phyloP scores from a whole-genome alignment of 2,113 vertebrate genomes.

The Cyprinodon brontotheroides region DNA sequence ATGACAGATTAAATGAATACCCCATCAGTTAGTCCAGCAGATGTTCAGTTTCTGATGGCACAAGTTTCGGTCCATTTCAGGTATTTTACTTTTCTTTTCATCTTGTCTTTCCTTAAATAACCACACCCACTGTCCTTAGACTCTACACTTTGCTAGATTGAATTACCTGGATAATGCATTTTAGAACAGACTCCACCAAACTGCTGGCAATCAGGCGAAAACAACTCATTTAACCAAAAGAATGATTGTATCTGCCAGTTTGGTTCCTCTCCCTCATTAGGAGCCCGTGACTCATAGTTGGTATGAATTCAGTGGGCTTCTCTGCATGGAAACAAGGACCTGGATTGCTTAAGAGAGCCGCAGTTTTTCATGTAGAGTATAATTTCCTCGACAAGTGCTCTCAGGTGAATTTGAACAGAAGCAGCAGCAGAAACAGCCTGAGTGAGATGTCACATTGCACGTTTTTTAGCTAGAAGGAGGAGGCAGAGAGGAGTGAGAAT shows the following conservation, averaged over 20 bases:
- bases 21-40: too few species aligned
- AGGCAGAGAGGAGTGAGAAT: not conserved
- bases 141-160: not conserved
- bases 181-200: not conserved
- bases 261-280: not conserved
- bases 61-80: too few species aligned
- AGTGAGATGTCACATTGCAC: constrained; percentile 32
- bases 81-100: not conserved
- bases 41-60: too few species aligned
- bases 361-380: constrained; percentile 30
- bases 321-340: constrained; percentile 11
- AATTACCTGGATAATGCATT: not conserved
- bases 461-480: constrained; percentile 46
- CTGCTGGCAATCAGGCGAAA: not conserved
- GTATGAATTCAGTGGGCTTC: constrained; percentile 7
- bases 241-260: not conserved
- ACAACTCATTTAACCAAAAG: not conserved
- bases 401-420: constrained; percentile 39
- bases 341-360: constrained; percentile 18
- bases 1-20: too few species aligned
- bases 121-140: not conserved
- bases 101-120: not conserved
- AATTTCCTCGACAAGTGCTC: constrained; percentile 47
- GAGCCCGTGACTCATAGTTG: not conserved
- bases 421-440: constrained; percentile 10